A percentile compares a stretch with the other conserved stretches of the same genome.
phyloP scores from a whole-genome alignment of 2,888 invertebrate species.

The Ptychoptera contaminata region DNA sequence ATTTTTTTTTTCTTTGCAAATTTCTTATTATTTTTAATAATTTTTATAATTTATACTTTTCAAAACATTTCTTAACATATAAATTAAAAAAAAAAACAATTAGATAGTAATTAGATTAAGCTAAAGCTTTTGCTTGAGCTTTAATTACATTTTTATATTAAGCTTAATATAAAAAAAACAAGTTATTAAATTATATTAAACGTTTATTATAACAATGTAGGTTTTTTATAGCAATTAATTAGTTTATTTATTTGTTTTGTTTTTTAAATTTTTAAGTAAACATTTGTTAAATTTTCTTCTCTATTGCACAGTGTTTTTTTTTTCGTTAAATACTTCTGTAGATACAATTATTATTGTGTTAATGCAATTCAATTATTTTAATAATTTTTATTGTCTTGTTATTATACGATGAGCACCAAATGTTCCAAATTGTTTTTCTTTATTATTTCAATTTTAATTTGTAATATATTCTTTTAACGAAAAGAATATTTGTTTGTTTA shows the following conservation, averaged over 20 bases:
- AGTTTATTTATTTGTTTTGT: background rate
- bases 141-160: background rate
- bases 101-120: background rate
- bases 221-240: background rate
- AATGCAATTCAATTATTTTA: background rate
- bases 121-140: constrained; percentile 5
- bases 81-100: too few species aligned
- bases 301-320: constrained; percentile 1
- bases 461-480: background rate
- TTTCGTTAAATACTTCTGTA: background rate
- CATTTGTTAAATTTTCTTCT: background rate
- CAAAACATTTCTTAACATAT: too few species aligned
- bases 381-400: constrained; percentile 2
- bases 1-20: too few species aligned
- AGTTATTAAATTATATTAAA: background rate
- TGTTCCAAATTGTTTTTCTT: background rate
- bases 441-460: background rate
- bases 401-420: background rate
- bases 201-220: background rate
- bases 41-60: background rate
- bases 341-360: background rate
- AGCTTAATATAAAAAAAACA: background rate
- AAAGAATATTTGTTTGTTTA: too few species aligned
- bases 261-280: background rate
- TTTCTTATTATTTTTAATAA: background rate